Conservation (phyloP, 2,888 invertebrate species). For the Apotomis turbidana region DNA sequence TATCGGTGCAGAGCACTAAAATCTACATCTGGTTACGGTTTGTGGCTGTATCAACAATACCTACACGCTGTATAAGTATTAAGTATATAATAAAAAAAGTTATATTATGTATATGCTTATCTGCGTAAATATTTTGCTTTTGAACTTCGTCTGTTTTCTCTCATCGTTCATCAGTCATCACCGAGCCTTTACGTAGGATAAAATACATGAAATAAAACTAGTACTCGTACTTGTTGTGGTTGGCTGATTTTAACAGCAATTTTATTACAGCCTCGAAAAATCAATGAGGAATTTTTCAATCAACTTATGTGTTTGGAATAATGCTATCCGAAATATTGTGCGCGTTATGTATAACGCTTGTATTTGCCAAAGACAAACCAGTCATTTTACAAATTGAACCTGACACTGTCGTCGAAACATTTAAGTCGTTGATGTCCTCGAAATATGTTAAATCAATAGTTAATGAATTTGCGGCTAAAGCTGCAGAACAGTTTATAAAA, state of each 20-base stretch:
- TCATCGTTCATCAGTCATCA: no score
- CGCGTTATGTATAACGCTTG: not conserved
- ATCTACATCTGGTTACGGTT: no score
- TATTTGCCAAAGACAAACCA: conserved; percentile 6
- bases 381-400: conserved; percentile 11
- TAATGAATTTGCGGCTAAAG: conserved; percentile 22
- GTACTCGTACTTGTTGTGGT: not conserved
- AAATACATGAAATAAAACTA: no score
- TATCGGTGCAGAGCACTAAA: no score
- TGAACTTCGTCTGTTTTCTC: no score
- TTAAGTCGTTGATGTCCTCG: conserved; percentile 8
- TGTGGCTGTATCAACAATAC: no score
- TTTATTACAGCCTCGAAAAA: conserved; percentile 23
- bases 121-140: no score
- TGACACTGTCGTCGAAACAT: not conserved
- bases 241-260: conserved; percentile 12
- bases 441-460: conserved; percentile 19
- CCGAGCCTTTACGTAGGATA: no score
- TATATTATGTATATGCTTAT: no score
- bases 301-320: conserved; percentile 5
- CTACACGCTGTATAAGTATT: no score
- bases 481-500: conserved; percentile 22
- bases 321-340: conserved; percentile 24
- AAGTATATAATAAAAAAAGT: no score
- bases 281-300: conserved; percentile 17